A percentile compares a stretch with the other conserved stretches of the same genome.
Evolutionary conservation across 2,113 vertebrate genomes (phyloP).

Genomic region (Apodemus speciosus): DNA sequence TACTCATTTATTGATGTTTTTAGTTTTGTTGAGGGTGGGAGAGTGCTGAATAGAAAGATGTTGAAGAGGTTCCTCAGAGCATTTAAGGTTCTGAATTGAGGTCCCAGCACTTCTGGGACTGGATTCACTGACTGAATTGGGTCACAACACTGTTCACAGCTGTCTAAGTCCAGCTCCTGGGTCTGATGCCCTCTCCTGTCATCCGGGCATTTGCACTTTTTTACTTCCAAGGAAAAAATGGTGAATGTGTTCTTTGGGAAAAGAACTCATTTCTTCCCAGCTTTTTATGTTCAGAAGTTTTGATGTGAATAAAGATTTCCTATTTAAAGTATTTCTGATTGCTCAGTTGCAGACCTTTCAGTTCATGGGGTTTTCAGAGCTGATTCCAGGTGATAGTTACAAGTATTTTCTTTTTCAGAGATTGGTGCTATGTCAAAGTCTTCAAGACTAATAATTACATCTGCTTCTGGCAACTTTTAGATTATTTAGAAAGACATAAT

Average conservation of each 20-base stretch:
- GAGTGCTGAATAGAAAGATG: constrained; percentile 7
- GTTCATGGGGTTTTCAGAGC: neutral
- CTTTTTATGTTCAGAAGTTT: constrained; percentile 21
- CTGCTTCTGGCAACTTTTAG: constrained; percentile 4
- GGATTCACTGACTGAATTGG: too few relatives aligned
- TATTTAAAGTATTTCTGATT: constrained; percentile 8
- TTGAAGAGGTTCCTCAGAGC: neutral
- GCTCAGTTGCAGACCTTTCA: neutral
- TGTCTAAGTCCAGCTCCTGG: neutral
- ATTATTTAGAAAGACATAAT: constrained; percentile 36
- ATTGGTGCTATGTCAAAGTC: constrained; percentile 2
- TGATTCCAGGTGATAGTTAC: constrained; percentile 17
- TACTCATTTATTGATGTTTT: neutral
- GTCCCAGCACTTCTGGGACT: neutral
- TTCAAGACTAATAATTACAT: neutral
- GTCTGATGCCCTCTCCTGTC: neutral
- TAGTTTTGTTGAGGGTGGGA: neutral
- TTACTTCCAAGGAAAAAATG: neutral
- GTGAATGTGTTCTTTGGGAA: neutral
- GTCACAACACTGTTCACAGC: too few relatives aligned
- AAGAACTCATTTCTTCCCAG: neutral
- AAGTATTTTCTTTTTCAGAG: neutral
- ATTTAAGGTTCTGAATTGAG: neutral
- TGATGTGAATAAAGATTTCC: neutral
- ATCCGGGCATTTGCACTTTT: neutral